phyloP scores from a whole-genome alignment of 2,888 invertebrate species.

The Plutella xylostella region DNA sequence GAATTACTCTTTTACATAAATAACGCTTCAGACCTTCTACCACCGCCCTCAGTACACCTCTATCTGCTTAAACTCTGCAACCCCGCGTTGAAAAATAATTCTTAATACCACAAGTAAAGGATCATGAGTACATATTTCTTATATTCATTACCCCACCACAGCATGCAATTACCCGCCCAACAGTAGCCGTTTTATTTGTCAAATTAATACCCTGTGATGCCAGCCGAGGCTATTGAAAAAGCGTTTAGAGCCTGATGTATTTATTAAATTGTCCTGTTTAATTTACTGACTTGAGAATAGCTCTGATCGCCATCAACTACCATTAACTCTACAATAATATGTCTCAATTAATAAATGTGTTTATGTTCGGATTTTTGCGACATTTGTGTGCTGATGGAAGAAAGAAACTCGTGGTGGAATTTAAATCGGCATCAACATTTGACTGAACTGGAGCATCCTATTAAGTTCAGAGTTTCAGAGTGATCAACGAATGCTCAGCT shows the following conservation, averaged over 20 bases:
- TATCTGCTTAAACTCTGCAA: background rate
- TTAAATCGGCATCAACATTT: no score
- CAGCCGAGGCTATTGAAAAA: conserved; percentile 55
- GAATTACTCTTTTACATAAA: conserved; percentile 4
- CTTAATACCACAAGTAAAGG: no score
- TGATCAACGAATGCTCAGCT: background rate
- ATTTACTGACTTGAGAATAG: conserved; percentile 32
- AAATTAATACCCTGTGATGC: conserved; percentile 52
- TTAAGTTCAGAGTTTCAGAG: background rate
- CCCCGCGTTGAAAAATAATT: no score
- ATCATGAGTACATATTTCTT: no score
- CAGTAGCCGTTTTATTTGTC: conserved; percentile 42
- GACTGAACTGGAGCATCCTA: conserved; percentile 3
- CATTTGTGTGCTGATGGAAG: no score
- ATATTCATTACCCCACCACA: background rate
- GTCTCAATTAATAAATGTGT: no score
- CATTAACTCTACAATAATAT: background rate
- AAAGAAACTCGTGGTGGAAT: no score
- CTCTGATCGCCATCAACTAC: background rate
- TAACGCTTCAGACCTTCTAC: background rate
- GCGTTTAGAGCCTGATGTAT: conserved; percentile 59
- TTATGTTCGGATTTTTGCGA: no score
- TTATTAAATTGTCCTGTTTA: conserved; percentile 61
- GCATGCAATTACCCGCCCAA: conserved; percentile 37
- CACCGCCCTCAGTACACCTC: background rate